phyloP scores from a whole-genome alignment of 2,888 invertebrate species.

The Hirtodrosophila duncani region DNA sequence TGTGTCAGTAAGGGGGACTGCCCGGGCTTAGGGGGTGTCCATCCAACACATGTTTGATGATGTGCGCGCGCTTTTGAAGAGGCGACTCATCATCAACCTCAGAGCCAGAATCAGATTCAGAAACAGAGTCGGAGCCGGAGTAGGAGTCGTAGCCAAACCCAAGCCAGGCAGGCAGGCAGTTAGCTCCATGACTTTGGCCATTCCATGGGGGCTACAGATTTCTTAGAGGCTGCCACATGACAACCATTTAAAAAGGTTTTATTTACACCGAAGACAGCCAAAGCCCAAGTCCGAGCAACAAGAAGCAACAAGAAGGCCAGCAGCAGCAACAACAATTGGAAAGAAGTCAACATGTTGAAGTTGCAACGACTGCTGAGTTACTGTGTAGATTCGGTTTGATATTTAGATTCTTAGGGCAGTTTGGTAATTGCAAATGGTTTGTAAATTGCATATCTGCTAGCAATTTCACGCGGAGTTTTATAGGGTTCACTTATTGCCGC shows the following conservation, averaged over 20 bases:
- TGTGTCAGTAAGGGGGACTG: conserved; percentile 20
- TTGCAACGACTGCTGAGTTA: no score
- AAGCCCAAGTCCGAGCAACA: neutral
- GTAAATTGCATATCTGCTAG: no score
- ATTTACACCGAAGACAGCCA: conserved; percentile 60
- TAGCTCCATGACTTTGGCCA: conserved; percentile 15
- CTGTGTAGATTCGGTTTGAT: no score
- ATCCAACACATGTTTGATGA: conserved; percentile 62
- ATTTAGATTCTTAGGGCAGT: no score
- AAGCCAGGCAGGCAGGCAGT: no score
- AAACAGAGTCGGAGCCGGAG: no score
- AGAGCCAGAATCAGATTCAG: no score
- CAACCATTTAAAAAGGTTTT: conserved; percentile 75
- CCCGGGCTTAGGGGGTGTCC: conserved; percentile 8
- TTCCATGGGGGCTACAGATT: conserved; percentile 31
- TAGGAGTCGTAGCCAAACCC: no score
- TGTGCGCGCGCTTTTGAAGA: conserved; percentile 64
- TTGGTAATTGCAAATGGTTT: no score
- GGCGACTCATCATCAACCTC: conserved; percentile 16
- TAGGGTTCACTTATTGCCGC: no score
- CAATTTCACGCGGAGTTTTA: no score
- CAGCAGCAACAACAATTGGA: conserved; percentile 10
- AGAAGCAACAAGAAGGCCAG: neutral
- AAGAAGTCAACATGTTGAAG: conserved; percentile 1
- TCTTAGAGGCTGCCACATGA: conserved; percentile 54